Base-by-base conservation (phyloP, 2,797 vertebrate genomes). In the Rhodeus uyekii region DNA sequence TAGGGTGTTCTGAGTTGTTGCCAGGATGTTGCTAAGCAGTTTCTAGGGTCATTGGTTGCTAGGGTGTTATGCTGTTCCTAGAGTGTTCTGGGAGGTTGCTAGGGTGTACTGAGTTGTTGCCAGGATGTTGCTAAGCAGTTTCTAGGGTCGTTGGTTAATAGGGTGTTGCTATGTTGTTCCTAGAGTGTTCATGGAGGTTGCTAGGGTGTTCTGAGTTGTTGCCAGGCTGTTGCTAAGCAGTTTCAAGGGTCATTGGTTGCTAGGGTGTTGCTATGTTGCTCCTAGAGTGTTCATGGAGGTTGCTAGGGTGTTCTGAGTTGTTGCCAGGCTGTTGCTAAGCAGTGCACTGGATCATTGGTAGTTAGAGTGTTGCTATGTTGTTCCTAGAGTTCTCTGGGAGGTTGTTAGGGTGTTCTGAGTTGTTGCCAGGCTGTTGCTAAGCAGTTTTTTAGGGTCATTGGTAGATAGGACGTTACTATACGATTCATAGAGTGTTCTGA, bases 401-500 rank as follows among this genome's bases (percentile, higher is more conserved):
- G 18, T 48, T 1, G 18, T 1, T 48, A 16, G 4, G 0, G 44
- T 48, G 2, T 48, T 48, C 46, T 7, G 9, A 55, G 22, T 24
- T 10, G 53, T 55, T 4, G 55, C 2, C 13, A 18, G 2, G 5
- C 1, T 60, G 58, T 60, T 29, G 13, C 27, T 3, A 29, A 8
- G 1, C 0, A 0, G 2, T 13, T 24, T 24, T n/a, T 1, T 13
- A 13, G 0, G 53, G 1, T 5, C 4, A 55, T 13, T 61, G 1
- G 58, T 63, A 32, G 2, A 14, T 63, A 63, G 2, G 16, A 29
- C 8, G 16, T 63, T 63, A 14, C 16, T 34, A 32, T 32, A 6
- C 13, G 7, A 2, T 16, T 61, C 6, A 5, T 61, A 29, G 7
- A 18, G 16, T 32, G 12, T 6, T 58, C 0, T 27, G 24, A 1